These are phyloP conservation scores for Chromis chromis DNA, from an alignment of 2,797 vertebrate genomes.

Conservation along the genomic window DNA sequence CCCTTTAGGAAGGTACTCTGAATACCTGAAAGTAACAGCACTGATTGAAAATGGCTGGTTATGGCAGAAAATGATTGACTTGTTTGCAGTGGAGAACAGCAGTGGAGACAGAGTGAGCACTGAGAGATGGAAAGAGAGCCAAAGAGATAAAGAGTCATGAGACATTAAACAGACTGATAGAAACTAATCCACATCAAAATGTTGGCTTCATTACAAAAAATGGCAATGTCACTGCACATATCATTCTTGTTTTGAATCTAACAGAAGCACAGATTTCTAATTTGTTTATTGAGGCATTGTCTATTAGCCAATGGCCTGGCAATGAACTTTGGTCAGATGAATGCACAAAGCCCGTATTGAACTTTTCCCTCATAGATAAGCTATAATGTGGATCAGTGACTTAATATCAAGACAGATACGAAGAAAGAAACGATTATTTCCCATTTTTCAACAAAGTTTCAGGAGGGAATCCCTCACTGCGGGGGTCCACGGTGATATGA, in stretches of 20 bases:
- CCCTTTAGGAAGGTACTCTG: too few species aligned
- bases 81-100: constrained; percentile 19
- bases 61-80: too few species aligned
- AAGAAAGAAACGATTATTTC: constrained; percentile 16
- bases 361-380: constrained; percentile 48
- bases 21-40: too few species aligned
- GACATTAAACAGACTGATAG: constrained; percentile 24
- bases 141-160: constrained; percentile 30
- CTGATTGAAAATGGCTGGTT: too few species aligned
- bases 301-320: constrained; percentile 15
- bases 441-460: constrained; percentile 5
- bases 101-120: neutral
- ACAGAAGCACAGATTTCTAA: constrained; percentile 30
- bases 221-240: constrained; percentile 3
- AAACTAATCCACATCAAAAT: constrained; percentile 26
- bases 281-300: constrained; percentile 24
- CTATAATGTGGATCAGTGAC: constrained; percentile 30
- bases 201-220: constrained; percentile 2
- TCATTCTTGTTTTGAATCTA: constrained; percentile 20
- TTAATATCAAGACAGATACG: constrained; percentile 26
- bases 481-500: constrained; percentile 10
- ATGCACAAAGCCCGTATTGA: constrained; percentile 30
- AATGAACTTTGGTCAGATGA: constrained; percentile 43
- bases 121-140: neutral
- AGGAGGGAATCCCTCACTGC: neutral